Base-by-base conservation (phyloP, 2,797 vertebrate genomes). In the Setipinna tenuifilis region DNA sequence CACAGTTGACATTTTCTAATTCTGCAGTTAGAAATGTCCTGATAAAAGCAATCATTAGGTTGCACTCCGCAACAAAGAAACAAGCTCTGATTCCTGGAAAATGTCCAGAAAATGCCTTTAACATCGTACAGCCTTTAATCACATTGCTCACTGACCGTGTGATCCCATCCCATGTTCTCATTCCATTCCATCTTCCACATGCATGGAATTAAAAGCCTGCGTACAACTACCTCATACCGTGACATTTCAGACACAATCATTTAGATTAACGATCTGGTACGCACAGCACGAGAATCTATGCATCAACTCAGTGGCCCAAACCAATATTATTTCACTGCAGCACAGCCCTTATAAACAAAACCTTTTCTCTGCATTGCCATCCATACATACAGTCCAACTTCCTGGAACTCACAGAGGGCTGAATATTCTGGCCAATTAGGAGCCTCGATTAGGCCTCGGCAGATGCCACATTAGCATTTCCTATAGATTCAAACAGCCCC, bases 251-350 rank as follows among this genome's bases (percentile, higher is more conserved):
- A 54, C 81, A 82, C 50, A n/a, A 82, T 82, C 23, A 54, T 54
- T 31, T 28, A 82, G 81, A 82, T 5, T 54, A 82, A 25, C 57
- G n/a, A 82, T 57, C 7, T 58, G 25, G n/a, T 50, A 48, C 28
- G n/a, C n/a, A 25, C 28, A 48, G 28, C 10, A 35, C 48, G 57
- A 14, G 50, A 31, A 25, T 23, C 41, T 28, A 28, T 16, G 59
- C 82, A 41, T 57, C 82, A 57, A 57, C 58, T 57, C n/a, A 25
- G 25, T 82, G 25, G 31, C 46, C 81, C 46, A 82, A 82, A 54
- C 2, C 41, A 54, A 46, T 16, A n/a, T 14, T 82, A 28, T 82
- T 54, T 54, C 23, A 46, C 59, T 46, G 44, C 83, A 48, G 46
- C 59, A 5, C 16, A 16, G 35, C n/a, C 83, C 31, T n/a, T 35